These are phyloP conservation scores for Sebastes nivosus DNA, from an alignment of 2,797 vertebrate species.

Conservation along the genomic window DNA sequence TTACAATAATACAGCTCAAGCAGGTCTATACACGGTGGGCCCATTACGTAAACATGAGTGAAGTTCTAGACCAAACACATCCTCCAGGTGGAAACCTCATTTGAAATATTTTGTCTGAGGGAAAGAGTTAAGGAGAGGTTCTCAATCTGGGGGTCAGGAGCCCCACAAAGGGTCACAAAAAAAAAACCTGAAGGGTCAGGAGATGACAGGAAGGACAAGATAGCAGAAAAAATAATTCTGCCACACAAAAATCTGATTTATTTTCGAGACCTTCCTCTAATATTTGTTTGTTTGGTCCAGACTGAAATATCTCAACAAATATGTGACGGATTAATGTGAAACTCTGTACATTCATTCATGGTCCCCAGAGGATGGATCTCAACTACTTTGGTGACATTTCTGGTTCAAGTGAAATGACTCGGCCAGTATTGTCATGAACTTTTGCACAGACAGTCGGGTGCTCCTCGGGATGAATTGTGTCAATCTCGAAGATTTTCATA, in stretches of 20 bases:
- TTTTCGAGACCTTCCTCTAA: not conserved
- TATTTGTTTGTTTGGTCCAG: not conserved
- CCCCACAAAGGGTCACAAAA: not conserved
- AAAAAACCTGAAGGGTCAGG: not conserved
- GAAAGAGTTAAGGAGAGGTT: not conserved
- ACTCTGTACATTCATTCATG: not conserved
- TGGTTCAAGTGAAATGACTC: too few relatives aligned
- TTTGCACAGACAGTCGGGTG: not conserved
- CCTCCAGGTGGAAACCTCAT: conserved; percentile 38
- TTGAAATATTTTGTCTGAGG: conserved; percentile 35
- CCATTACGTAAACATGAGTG: conserved; percentile 34
- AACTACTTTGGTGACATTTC: too few relatives aligned
- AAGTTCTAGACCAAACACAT: conserved; percentile 48
- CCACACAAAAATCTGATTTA: not conserved
- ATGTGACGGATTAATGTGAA: not conserved
- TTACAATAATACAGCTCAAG: conserved; percentile 57
- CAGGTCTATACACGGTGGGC: conserved; percentile 31
- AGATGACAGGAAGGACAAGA: not conserved
- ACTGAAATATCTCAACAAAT: not conserved
- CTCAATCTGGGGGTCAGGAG: not conserved
- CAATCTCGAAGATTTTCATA: too few relatives aligned
- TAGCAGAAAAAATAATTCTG: not conserved
- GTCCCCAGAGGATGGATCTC: not conserved
- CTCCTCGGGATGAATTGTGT: not conserved
- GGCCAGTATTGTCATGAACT: rapidly evolving